Evolutionary conservation across 2,888 invertebrate species (phyloP).

Genomic region (Metopia argyrocephala): DNA sequence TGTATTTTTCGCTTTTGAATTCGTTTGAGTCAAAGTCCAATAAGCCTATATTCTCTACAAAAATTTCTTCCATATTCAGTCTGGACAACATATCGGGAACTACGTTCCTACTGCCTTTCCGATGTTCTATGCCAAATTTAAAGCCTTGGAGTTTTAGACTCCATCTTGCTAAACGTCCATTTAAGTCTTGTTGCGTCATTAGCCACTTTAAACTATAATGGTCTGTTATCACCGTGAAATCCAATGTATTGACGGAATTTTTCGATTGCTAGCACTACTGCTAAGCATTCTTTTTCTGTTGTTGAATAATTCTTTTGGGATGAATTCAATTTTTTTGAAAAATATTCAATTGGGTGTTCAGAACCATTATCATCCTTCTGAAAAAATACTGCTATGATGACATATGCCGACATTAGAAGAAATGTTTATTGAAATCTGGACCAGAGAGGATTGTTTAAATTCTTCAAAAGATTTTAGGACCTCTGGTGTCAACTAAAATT

Average conservation of each 20-base stretch:
- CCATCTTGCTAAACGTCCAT: neutral
- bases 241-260: neutral
- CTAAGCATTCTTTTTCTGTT: too few species aligned
- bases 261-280: neutral
- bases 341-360: conserved; percentile 29
- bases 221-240: too few species aligned
- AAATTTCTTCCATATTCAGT: conserved; percentile 1
- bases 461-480: conserved; percentile 6
- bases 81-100: conserved; percentile 20
- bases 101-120: neutral
- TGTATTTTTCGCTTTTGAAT: too few species aligned
- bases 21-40: conserved; percentile 2
- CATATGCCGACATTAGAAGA: conserved; percentile 35
- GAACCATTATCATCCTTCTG: conserved; percentile 8
- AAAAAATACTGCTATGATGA: conserved; percentile 31
- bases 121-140: neutral
- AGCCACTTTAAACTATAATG: too few species aligned
- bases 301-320: too few species aligned
- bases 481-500: neutral
- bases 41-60: neutral
- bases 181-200: too few species aligned
- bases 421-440: conserved; percentile 27
- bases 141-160: neutral
- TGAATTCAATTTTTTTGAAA: conserved; percentile 11
- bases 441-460: conserved; percentile 16